Percentiles rank a stretch among this genome's conserved stretches.
These are phyloP conservation scores for Drosophila leonis DNA, from an alignment of 2,888 invertebrate genomes.

Conservation along the genomic window DNA sequence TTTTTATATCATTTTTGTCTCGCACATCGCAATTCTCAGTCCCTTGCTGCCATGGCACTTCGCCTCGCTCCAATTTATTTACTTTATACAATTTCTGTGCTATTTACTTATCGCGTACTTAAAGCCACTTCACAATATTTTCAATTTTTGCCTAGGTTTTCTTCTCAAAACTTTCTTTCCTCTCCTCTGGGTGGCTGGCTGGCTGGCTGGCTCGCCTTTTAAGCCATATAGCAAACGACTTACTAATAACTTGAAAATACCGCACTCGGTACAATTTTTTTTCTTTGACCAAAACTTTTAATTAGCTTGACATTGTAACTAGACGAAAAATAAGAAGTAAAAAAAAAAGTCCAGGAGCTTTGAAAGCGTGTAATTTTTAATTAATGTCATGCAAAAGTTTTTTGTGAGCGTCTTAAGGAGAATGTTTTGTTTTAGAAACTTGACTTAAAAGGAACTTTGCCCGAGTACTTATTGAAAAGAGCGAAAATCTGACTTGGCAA, in stretches of 20 bases:
- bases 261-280: conserved; percentile 35
- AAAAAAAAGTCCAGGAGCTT: conserved; percentile 22
- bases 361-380: conserved; percentile 58
- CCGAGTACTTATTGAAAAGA: conserved; percentile 43
- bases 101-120: conserved; percentile 60
- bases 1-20: conserved; percentile 77
- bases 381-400: conserved; percentile 63
- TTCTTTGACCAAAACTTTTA: conserved; percentile 73
- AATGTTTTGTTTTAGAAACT: conserved; percentile 56
- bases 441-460: conserved; percentile 36
- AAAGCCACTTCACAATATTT: conserved; percentile 52
- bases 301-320: conserved; percentile 72
- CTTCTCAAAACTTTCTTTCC: conserved; percentile 33
- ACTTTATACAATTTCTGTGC: conserved; percentile 47
- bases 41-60: conserved; percentile 32
- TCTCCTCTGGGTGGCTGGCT: background rate
- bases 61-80: conserved; percentile 42
- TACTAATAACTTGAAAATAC: conserved; percentile 70
- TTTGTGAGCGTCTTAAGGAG: conserved; percentile 31
- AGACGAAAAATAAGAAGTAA: conserved; percentile 9
- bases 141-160: conserved; percentile 38
- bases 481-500: conserved; percentile 31
- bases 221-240: conserved; percentile 53
- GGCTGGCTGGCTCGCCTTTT: conserved; percentile 16
- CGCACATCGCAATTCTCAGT: conserved; percentile 15